Evolutionary conservation across 2,113 vertebrate species (phyloP).

Genomic region (Thinocorus orbignyianus): DNA sequence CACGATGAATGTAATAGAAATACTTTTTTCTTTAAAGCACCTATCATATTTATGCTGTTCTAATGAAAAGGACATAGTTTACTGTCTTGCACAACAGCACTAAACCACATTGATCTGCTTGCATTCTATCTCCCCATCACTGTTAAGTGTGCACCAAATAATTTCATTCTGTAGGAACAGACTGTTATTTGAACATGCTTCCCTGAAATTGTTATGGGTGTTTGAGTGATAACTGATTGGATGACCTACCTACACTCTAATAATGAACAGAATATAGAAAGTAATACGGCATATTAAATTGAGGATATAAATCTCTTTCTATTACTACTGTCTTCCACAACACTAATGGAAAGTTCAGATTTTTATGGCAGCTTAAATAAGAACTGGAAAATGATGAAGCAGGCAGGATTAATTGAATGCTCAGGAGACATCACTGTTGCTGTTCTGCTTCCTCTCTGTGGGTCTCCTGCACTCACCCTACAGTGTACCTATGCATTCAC

Average conservation of each 20-base stretch:
- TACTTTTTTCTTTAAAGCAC: background rate
- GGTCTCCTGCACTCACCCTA: background rate
- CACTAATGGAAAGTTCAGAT: constrained; percentile 40
- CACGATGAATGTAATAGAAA: background rate
- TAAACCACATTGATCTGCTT: background rate
- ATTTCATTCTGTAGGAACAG: background rate
- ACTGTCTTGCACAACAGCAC: background rate
- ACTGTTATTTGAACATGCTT: background rate
- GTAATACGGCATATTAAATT: constrained; percentile 47
- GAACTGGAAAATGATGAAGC: constrained; percentile 42
- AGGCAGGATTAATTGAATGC: constrained; percentile 33
- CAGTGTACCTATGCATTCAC: background rate
- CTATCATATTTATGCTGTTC: background rate
- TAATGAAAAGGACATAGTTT: background rate
- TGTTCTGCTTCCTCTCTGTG: background rate
- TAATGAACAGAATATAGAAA: constrained; percentile 53
- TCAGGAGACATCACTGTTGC: background rate
- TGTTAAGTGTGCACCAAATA: background rate
- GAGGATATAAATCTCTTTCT: constrained; percentile 60
- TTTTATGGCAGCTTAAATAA: constrained; percentile 57
- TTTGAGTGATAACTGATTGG: constrained; percentile 49
- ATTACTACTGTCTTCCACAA: constrained; percentile 53
- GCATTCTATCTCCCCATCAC: background rate
- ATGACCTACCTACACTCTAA: constrained; percentile 46
- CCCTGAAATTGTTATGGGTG: constrained; percentile 17